These are phyloP conservation scores for Hetaerina americana DNA, from an alignment of 1,140 invertebrate species.

Conservation along the genomic window DNA sequence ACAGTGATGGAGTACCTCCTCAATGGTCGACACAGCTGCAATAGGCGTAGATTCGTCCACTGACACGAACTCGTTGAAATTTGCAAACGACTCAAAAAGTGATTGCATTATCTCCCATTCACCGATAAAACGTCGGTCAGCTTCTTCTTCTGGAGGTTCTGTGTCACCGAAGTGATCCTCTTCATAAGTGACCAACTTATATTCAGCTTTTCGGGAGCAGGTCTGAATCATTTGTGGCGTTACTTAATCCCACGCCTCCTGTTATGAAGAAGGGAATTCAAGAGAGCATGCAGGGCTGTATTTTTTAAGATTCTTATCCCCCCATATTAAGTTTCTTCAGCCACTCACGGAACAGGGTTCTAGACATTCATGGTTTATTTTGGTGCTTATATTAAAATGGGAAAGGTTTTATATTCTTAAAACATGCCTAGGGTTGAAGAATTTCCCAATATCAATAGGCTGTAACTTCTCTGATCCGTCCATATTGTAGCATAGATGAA, in stretches of 20 bases:
- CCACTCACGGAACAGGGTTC: no score
- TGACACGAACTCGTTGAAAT: neutral
- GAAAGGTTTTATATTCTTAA: no score
- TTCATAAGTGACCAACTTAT: neutral
- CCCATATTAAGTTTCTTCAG: no score
- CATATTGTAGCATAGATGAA: no score
- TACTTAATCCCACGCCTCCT: neutral
- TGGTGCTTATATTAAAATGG: no score
- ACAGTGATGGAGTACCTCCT: neutral
- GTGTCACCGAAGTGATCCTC: neutral
- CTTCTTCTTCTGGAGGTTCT: neutral
- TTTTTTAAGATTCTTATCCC: no score
- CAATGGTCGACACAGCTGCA: neutral
- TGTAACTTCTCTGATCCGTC: no score
- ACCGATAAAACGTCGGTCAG: neutral
- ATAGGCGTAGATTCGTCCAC: neutral
- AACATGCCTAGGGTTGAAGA: no score
- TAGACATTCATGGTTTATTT: no score
- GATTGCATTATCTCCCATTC: neutral
- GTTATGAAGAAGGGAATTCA: neutral
- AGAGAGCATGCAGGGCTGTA: neutral
- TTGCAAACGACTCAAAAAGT: neutral
- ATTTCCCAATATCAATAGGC: no score
- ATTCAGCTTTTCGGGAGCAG: neutral
- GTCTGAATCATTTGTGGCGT: neutral